phyloP scores from a whole-genome alignment of 2,888 invertebrate species.

The Busseola fusca region DNA sequence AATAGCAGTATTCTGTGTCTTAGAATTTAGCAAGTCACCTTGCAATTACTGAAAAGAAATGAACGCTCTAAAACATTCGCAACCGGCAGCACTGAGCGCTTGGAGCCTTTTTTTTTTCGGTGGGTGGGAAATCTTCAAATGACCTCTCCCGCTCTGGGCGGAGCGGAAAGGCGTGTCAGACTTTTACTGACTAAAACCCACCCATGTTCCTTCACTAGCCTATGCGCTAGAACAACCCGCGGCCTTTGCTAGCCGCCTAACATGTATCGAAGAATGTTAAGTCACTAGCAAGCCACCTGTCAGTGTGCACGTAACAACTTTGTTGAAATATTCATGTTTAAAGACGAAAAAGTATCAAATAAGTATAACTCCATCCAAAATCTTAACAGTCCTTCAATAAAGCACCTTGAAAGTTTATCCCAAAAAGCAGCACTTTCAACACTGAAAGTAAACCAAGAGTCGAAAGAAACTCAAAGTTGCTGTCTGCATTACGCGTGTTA shows the following conservation, averaged over 20 bases:
- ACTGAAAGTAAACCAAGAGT: slow-evolving; percentile 55
- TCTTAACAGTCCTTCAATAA: slow-evolving; percentile 23
- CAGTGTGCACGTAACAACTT: neutral
- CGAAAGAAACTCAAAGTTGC: slow-evolving; percentile 74
- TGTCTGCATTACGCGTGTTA: slow-evolving; percentile 78
- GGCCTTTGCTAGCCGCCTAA: neutral
- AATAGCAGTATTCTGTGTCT: too few species aligned
- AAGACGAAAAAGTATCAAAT: neutral
- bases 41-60: too few species aligned
- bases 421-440: slow-evolving; percentile 47
- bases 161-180: too few species aligned
- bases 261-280: neutral
- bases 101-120: too few species aligned
- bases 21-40: neutral
- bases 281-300: neutral
- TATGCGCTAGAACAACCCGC: too few species aligned
- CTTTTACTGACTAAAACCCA: too few species aligned
- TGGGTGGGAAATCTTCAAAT: too few species aligned
- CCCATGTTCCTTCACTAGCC: too few species aligned
- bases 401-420: slow-evolving; percentile 34
- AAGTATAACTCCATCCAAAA: slow-evolving; percentile 9
- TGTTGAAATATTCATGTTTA: neutral
- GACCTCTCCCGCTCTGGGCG: too few species aligned
- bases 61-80: too few species aligned
- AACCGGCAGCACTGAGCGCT: neutral